Evolutionary conservation across 2,113 vertebrate genomes (phyloP).

Genomic region (Pedetes capensis): DNA sequence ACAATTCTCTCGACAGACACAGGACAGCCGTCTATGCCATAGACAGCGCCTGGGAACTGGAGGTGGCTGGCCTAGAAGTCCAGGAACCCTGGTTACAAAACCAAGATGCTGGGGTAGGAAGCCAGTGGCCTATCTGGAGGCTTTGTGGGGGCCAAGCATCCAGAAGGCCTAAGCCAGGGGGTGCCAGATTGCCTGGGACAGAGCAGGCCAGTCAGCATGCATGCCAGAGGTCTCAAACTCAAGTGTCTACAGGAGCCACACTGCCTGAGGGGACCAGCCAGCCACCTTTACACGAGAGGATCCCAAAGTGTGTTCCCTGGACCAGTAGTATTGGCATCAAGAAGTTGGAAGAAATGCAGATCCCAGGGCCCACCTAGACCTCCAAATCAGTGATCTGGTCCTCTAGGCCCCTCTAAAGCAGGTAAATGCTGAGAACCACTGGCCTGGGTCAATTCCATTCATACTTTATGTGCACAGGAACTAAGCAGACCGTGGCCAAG

Average conservation of each 20-base stretch:
- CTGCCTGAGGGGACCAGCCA: neutral
- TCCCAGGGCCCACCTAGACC: neutral
- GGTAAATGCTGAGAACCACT: neutral
- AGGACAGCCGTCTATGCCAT: conserved; percentile 88
- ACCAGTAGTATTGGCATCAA: neutral
- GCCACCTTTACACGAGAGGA: neutral
- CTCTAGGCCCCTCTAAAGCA: neutral
- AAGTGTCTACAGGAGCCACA: neutral
- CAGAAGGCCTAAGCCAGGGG: neutral
- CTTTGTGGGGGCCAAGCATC: neutral
- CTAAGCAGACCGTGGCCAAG: neutral
- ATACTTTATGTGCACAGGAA: neutral
- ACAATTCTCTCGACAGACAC: conserved; percentile 91
- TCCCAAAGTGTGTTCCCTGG: neutral
- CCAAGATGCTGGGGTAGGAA: accelerated
- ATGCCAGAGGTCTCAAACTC: neutral
- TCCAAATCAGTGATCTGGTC: neutral
- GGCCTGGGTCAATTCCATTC: neutral
- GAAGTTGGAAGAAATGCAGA: neutral
- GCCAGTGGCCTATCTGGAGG: neutral
- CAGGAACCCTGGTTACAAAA: conserved; percentile 51
- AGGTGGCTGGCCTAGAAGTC: conserved; percentile 89
- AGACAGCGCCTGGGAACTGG: conserved; percentile 93
- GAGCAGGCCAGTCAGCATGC: neutral
- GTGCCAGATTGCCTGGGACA: neutral